Evolutionary conservation across 2,113 vertebrate genomes (phyloP).

Genomic region (Lathamus discolor): DNA sequence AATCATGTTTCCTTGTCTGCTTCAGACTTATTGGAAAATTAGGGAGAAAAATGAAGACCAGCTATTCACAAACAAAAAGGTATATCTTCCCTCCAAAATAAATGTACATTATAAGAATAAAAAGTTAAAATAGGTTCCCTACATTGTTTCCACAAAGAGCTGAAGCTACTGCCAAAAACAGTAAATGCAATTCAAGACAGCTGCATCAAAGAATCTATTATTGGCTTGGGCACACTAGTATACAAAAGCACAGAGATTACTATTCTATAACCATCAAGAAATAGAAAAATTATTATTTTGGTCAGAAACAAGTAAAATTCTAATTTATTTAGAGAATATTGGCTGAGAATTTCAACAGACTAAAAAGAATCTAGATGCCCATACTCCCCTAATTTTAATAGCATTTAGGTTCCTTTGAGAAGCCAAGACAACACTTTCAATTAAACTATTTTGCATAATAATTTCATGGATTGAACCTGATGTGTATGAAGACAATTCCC

Average conservation of each 20-base stretch:
- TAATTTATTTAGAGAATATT: slow-evolving; percentile 48
- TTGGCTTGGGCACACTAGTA: slow-evolving; percentile 1
- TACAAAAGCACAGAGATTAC: slow-evolving; percentile 53
- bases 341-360: slow-evolving; percentile 13
- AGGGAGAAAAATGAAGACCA: not conserved
- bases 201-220: slow-evolving; percentile 54
- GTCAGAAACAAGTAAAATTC: slow-evolving; percentile 41
- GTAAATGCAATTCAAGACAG: slow-evolving; percentile 53
- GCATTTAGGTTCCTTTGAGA: slow-evolving; percentile 22
- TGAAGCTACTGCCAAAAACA: slow-evolving; percentile 24
- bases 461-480: slow-evolving; percentile 23
- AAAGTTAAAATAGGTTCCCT: not conserved
- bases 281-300: slow-evolving; percentile 66
- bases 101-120: not conserved
- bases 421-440: slow-evolving; percentile 15
- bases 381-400: slow-evolving; percentile 23
- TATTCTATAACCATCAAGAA: slow-evolving; percentile 44
- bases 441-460: slow-evolving; percentile 30
- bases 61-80: not conserved
- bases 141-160: not conserved
- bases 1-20: not conserved
- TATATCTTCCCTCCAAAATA: not conserved
- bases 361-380: not conserved
- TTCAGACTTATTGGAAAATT: not conserved
- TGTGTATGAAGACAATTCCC: not conserved